Evolutionary conservation across 2,797 vertebrate species (phyloP).

Genomic region (Scolopax rusticola): DNA sequence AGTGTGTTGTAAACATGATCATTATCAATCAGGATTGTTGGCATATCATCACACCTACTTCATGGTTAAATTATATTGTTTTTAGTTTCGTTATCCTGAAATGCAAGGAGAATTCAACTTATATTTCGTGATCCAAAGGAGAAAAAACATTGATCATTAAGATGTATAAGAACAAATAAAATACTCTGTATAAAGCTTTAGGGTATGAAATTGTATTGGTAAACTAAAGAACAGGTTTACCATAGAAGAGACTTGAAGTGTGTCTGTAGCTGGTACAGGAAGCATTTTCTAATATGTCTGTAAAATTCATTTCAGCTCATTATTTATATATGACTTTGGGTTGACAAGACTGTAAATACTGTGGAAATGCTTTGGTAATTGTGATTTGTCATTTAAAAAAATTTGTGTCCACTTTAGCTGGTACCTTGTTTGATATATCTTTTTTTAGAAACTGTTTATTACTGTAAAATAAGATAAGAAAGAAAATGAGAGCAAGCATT

Average conservation of each 20-base stretch:
- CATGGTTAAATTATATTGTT: background rate
- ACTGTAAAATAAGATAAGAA: background rate
- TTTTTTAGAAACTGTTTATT: background rate
- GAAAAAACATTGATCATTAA: accelerated
- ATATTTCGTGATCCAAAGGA: background rate
- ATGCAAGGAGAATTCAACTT: background rate
- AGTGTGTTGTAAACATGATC: background rate
- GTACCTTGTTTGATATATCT: background rate
- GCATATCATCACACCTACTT: background rate
- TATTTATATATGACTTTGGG: background rate
- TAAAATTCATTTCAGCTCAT: background rate
- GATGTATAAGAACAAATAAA: background rate
- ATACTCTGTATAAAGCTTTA: background rate
- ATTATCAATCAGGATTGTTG: background rate
- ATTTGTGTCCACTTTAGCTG: background rate
- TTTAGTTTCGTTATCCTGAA: background rate
- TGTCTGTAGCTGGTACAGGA: background rate
- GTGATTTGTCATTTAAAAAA: background rate
- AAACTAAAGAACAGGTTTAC: background rate
- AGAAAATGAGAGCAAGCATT: background rate
- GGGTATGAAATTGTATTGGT: background rate
- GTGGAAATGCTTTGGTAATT: background rate
- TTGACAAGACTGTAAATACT: background rate
- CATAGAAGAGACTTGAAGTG: background rate
- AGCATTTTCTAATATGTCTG: background rate